Conservation (phyloP, 2,797 vertebrate species). For the Kryptolebias ocellatus region DNA sequence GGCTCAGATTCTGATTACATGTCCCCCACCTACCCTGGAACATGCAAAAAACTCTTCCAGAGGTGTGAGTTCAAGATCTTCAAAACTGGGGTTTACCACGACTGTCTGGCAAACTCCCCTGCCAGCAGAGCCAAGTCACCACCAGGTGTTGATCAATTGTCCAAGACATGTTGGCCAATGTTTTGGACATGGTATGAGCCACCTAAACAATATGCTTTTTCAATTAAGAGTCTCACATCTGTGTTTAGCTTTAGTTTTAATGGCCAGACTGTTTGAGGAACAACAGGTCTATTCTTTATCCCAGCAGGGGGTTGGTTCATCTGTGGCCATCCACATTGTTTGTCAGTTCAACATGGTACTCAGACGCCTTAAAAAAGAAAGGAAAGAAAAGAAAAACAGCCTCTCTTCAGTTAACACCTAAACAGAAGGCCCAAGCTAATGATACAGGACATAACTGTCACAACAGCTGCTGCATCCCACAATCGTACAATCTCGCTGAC, state of each 20-base stretch:
- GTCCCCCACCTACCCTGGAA: too few species aligned
- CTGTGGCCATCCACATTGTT: conserved; percentile 49
- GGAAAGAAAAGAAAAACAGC: too few species aligned
- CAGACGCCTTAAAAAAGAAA: conserved; percentile 34
- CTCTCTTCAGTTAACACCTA: conserved; percentile 31
- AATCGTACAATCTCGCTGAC: neutral
- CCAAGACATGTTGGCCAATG: too few species aligned
- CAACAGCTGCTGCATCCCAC: conserved; percentile 35
- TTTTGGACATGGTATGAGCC: too few species aligned
- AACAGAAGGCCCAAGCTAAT: conserved; percentile 39
- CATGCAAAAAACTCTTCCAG: too few species aligned
- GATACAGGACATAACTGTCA: conserved; percentile 50
- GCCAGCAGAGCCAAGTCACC: too few species aligned
- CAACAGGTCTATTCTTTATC: conserved; percentile 49
- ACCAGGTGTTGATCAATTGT: too few species aligned
- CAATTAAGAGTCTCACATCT: neutral
- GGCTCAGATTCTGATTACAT: too few species aligned
- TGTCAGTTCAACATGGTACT: conserved; percentile 50
- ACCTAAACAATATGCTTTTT: neutral
- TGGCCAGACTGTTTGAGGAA: conserved; percentile 46
- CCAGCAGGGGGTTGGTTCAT: conserved; percentile 45
- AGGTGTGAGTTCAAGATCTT: too few species aligned
- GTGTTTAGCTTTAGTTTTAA: neutral
- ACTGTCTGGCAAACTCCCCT: too few species aligned
- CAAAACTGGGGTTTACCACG: too few species aligned